phyloP scores from a whole-genome alignment of 2,797 vertebrate species.

The Enteromius anoplus region DNA sequence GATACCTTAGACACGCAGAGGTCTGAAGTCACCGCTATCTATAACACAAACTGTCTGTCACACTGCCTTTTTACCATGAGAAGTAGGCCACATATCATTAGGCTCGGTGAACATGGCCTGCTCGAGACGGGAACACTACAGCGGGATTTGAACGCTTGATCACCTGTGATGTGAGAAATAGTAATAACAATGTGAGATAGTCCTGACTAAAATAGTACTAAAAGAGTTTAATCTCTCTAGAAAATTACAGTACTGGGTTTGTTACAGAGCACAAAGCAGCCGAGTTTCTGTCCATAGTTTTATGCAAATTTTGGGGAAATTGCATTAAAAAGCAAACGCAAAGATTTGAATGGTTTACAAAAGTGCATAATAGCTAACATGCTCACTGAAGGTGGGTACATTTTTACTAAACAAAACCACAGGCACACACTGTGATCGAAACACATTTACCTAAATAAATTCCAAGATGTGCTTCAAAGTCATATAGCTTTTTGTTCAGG shows the following conservation, averaged over 20 bases:
- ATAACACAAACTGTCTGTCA: conserved; percentile 49
- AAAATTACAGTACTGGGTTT: background rate
- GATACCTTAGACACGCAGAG: conserved; percentile 38
- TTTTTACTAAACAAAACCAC: background rate
- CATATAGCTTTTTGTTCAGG: background rate
- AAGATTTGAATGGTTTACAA: background rate
- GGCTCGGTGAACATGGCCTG: background rate
- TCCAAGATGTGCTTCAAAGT: background rate
- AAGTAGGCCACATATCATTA: conserved; percentile 30
- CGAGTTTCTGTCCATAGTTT: background rate
- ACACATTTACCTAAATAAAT: background rate
- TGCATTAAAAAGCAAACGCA: background rate
- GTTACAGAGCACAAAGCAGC: background rate
- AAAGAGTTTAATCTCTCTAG: background rate
- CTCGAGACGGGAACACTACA: background rate
- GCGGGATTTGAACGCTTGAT: background rate
- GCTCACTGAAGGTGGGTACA: background rate
- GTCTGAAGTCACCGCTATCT: conserved; percentile 48
- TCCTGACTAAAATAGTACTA: background rate
- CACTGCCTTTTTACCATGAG: conserved; percentile 8
- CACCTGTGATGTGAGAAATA: background rate
- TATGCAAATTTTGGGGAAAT: background rate
- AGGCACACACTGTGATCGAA: background rate
- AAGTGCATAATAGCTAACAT: background rate
- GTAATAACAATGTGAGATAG: background rate